Percentiles rank a stretch among this genome's conserved stretches.
phyloP scores from a whole-genome alignment of 2,113 vertebrate genomes.

The Paratilapia polleni region DNA sequence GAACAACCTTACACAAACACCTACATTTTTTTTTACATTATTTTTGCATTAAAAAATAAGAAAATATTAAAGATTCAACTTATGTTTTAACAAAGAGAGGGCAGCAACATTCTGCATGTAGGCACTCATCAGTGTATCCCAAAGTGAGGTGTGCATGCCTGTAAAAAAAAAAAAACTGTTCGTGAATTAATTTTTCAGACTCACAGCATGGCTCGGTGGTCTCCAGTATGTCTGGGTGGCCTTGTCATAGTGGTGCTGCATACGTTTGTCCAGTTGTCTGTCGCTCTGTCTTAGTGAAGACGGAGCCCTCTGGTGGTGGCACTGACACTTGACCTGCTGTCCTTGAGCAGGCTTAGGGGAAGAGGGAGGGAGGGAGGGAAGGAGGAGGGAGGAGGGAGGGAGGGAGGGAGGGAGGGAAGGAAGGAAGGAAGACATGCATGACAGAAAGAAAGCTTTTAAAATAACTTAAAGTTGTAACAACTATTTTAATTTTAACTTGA shows the following conservation, averaged over 20 bases:
- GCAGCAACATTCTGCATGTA: background rate
- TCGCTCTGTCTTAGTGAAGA: conserved; percentile 54
- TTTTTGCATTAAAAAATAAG: background rate
- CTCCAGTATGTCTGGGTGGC: conserved; percentile 79
- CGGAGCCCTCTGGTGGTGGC: conserved; percentile 73
- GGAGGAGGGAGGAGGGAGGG: too few relatives aligned
- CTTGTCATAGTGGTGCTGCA: conserved; percentile 72
- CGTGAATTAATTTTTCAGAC: conserved; percentile 30
- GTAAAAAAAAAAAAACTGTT: too few relatives aligned
- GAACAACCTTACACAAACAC: background rate
- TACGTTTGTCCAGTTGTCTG: conserved; percentile 62
- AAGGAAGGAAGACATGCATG: background rate
- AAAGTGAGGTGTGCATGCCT: background rate
- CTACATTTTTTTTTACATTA: background rate
- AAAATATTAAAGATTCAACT: background rate
- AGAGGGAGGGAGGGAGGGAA: background rate
- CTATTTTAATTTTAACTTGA: background rate
- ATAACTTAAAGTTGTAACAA: background rate
- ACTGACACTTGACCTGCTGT: conserved; percentile 63
- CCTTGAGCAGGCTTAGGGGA: conserved; percentile 36
- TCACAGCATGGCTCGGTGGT: conserved; percentile 64
- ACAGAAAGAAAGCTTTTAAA: too few relatives aligned
- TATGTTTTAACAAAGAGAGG: background rate
- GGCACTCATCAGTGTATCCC: background rate
- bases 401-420: background rate